Evolutionary conservation across 2,113 vertebrate genomes (phyloP).

Genomic region (Melanostigma gelatinosum): DNA sequence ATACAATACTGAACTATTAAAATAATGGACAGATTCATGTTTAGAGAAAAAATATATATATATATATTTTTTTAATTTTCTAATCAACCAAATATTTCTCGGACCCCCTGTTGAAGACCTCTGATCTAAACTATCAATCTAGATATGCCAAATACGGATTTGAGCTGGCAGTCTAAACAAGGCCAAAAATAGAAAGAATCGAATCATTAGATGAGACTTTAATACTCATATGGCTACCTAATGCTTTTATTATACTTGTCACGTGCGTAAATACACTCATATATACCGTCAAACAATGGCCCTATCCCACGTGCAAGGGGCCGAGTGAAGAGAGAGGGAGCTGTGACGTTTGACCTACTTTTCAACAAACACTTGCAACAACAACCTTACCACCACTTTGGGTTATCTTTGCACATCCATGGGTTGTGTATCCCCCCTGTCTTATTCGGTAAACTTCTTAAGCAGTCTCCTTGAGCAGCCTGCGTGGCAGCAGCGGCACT

Average conservation of each 20-base stretch:
- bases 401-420: too few relatives aligned
- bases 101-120: too few relatives aligned
- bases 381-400: neutral
- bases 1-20: too few relatives aligned
- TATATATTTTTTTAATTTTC: too few relatives aligned
- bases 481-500: neutral
- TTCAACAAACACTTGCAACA: slow-evolving; percentile 11
- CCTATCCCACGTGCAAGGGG: neutral
- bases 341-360: slow-evolving; percentile 42
- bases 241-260: neutral
- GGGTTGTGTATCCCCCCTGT: neutral
- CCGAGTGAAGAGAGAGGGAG: neutral
- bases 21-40: too few relatives aligned
- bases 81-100: too few relatives aligned
- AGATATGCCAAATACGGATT: neutral
- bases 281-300: neutral
- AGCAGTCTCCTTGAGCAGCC: neutral
- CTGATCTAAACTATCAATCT: too few relatives aligned
- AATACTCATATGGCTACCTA: too few relatives aligned
- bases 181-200: too few relatives aligned
- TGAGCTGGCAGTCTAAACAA: too few relatives aligned
- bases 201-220: too few relatives aligned
- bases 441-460: neutral
- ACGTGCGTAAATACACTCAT: neutral
- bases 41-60: too few relatives aligned